Evolutionary conservation across 2,888 invertebrate species (phyloP), one percentile per base, ranked within the genome.

Genomic region (Drosophila anceps): DNA sequence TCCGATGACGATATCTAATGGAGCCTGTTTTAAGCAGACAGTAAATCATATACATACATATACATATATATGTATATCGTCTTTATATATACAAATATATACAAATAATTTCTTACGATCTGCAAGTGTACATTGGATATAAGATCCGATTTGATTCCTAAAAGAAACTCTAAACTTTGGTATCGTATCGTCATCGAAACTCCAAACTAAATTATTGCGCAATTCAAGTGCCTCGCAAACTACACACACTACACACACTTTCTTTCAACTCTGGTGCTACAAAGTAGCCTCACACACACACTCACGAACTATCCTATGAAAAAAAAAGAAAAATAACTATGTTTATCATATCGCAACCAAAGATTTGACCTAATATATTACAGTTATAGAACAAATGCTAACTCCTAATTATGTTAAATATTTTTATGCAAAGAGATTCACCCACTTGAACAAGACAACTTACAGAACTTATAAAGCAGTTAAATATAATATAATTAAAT

Each of bases 141-240:
- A 10, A 10, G 20, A 15, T 20, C 39, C 31, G 10, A 18, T 33
- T 15, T 15, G 0, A 15, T 44, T 12, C 24, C 1, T 33, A 53
- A 24, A 57, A 27, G 29, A 55, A 9, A 7, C 33, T 50, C 10
- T 55, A 48, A 64, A 50, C 4, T 29, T 57, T 27, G 35, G 27
- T 43, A 29, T 24, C 7, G 12, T 41, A 15, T 24, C 7, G 12
- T 41, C 13, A 39, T 33, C 24, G n/a, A 33, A 43, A 27, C 29
- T 65, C 27, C 12, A 29, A 61, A 66, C 20, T 20, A 73, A 58
- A 53, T 60, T 31, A 78, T 63, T 60, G 46, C 46, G 63, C 58
- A 69, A 81, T 73, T 73, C 63, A 86, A 86, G 86, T 88, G 86
- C 86, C 86, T 86, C 72, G 68, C 62, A 53, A 73, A 66, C 29